Percentiles rank a stretch among this genome's conserved stretches.
phyloP scores from a whole-genome alignment of 1,140 invertebrate genomes.

The Mylabris phalerata region DNA sequence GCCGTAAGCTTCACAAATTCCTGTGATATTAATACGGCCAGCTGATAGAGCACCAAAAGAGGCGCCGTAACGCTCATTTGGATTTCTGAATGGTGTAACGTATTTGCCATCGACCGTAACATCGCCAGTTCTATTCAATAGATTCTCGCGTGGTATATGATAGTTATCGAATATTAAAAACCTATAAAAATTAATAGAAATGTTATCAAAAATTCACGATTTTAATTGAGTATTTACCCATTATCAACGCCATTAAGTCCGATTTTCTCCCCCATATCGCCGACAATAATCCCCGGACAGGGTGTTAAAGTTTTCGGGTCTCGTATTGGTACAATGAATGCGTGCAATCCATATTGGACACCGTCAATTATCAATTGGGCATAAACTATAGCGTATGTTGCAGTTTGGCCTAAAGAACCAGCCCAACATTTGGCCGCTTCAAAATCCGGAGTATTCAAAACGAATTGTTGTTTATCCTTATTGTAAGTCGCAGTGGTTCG shows the following conservation, averaged over 20 bases:
- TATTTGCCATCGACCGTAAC: slow-evolving; percentile 81
- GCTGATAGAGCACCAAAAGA: slow-evolving; percentile 80
- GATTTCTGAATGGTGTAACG: slow-evolving; percentile 68
- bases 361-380: slow-evolving; percentile 78
- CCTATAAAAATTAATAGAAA: slow-evolving; percentile 42
- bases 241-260: slow-evolving; percentile 87
- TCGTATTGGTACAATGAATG: slow-evolving; percentile 76
- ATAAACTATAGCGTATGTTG: slow-evolving; percentile 82
- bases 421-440: slow-evolving; percentile 94
- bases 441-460: slow-evolving; percentile 87
- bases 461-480: slow-evolving; percentile 66
- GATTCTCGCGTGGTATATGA: slow-evolving; percentile 70
- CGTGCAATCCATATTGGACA: slow-evolving; percentile 78
- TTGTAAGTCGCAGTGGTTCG: slow-evolving; percentile 87
- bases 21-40: slow-evolving; percentile 69
- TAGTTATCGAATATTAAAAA: slow-evolving; percentile 87
- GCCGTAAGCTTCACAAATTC: slow-evolving; percentile 68
- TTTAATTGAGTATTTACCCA: slow-evolving; percentile 48
- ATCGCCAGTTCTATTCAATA: slow-evolving; percentile 86
- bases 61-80: slow-evolving; percentile 69
- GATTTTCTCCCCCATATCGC: slow-evolving; percentile 85
- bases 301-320: slow-evolving; percentile 66
- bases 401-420: slow-evolving; percentile 80
- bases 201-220: neutral
- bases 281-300: slow-evolving; percentile 62